These are phyloP conservation scores for Sylvia borin DNA, from an alignment of 2,797 vertebrate species.

Conservation along the genomic window DNA sequence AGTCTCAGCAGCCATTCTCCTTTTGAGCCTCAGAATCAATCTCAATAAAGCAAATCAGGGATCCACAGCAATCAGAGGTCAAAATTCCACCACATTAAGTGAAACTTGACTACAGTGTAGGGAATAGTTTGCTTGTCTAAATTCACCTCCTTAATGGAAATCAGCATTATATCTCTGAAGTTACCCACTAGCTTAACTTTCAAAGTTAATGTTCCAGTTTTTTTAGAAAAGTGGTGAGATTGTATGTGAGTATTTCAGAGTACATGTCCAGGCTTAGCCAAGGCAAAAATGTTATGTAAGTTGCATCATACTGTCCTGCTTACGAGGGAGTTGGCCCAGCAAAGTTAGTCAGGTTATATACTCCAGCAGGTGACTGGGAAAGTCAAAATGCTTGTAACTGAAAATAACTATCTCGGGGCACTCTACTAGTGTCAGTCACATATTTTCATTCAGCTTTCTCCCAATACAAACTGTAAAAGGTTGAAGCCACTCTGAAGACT, in stretches of 20 bases:
- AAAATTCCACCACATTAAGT: not conserved
- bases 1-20: not conserved
- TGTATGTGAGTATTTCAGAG: not conserved
- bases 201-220: not conserved
- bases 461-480: not conserved
- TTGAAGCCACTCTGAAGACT: not conserved
- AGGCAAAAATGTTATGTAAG: conserved; percentile 11
- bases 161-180: not conserved
- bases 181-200: not conserved
- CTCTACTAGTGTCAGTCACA: not conserved
- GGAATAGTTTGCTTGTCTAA: not conserved
- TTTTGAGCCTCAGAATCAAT: not conserved
- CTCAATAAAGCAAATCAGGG: not conserved
- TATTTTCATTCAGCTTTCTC: not conserved
- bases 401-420: not conserved
- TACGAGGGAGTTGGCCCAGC: not conserved
- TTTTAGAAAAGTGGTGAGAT: not conserved
- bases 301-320: not conserved
- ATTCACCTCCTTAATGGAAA: not conserved
- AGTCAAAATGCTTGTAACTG: not conserved
- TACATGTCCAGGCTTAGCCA: not conserved
- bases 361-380: not conserved
- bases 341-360: not conserved
- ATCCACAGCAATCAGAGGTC: not conserved
- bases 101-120: not conserved